These are phyloP conservation scores for Heliconius ethilla DNA, from an alignment of 2,888 invertebrate genomes.

Conservation along the genomic window DNA sequence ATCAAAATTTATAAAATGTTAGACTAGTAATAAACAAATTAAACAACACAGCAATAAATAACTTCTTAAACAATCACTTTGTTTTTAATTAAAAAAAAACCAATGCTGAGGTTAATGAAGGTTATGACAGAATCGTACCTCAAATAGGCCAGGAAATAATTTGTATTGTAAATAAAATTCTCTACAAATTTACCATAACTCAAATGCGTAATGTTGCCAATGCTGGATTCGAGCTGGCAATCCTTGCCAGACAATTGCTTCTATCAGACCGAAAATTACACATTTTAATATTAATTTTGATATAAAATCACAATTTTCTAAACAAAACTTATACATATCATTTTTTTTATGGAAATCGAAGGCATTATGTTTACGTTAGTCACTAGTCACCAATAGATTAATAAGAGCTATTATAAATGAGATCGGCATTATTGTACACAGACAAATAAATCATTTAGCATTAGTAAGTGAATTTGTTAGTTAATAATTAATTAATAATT, in stretches of 20 bases:
- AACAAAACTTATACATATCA: too few relatives aligned
- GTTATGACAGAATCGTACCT: background rate
- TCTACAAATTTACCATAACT: background rate
- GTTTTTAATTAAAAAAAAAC: background rate
- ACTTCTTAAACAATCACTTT: background rate
- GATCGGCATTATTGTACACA: background rate
- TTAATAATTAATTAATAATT: too few relatives aligned
- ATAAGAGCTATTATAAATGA: background rate
- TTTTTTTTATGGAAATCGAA: background rate
- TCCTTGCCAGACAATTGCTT: background rate
- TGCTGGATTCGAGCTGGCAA: background rate
- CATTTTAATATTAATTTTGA: background rate
- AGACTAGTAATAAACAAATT: background rate
- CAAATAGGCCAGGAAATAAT: background rate
- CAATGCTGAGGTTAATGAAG: too few relatives aligned
- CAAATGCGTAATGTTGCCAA: background rate
- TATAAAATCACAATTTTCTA: too few relatives aligned
- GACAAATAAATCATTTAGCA: conserved; percentile 18
- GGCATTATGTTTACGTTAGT: too few relatives aligned
- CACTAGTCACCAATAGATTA: background rate
- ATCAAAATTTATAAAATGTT: background rate
- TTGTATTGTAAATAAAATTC: background rate
- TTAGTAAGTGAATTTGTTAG: conserved; percentile 22
- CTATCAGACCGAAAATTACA: background rate
- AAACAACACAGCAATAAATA: background rate